These are phyloP conservation scores for Spicauda simplicius DNA, from an alignment of 2,888 invertebrate genomes.

Conservation along the genomic window DNA sequence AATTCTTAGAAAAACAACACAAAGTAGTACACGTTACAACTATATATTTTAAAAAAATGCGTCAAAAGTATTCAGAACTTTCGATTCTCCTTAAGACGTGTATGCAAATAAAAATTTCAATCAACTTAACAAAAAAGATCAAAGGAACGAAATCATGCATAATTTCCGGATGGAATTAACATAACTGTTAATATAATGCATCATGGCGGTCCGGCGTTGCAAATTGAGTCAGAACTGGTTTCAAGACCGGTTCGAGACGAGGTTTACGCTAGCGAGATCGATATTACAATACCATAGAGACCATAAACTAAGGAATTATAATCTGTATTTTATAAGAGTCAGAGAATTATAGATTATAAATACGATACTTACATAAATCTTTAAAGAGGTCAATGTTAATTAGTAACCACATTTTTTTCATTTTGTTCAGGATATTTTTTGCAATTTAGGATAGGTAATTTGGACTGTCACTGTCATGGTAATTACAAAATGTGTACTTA, in stretches of 20 bases:
- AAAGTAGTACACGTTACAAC: too few relatives aligned
- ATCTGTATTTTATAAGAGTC: neutral
- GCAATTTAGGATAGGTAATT: too few relatives aligned
- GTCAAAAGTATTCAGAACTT: neutral
- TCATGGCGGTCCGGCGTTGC: constrained; percentile 23
- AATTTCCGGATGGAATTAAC: constrained; percentile 32
- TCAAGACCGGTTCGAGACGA: constrained; percentile 17
- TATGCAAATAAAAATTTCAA: constrained; percentile 15
- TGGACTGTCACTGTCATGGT: too few relatives aligned
- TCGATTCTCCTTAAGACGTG: neutral
- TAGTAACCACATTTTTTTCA: too few relatives aligned
- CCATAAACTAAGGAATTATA: neutral
- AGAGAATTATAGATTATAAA: too few relatives aligned
- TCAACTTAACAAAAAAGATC: constrained; percentile 23
- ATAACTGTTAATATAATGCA: constrained; percentile 21
- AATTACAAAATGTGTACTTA: too few relatives aligned
- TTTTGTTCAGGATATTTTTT: too few relatives aligned
- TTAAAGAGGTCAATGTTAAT: too few relatives aligned
- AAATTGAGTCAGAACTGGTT: constrained; percentile 29
- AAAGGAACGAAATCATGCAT: constrained; percentile 24
- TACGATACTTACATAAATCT: too few relatives aligned
- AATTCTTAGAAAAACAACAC: too few relatives aligned
- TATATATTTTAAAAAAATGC: too few relatives aligned
- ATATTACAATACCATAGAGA: constrained; percentile 7
- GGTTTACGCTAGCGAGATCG: constrained; percentile 14